Evolutionary conservation across 2,888 invertebrate species (phyloP), one percentile per base, ranked within the genome.

Genomic region (Nasonovia ribisnigri): DNA sequence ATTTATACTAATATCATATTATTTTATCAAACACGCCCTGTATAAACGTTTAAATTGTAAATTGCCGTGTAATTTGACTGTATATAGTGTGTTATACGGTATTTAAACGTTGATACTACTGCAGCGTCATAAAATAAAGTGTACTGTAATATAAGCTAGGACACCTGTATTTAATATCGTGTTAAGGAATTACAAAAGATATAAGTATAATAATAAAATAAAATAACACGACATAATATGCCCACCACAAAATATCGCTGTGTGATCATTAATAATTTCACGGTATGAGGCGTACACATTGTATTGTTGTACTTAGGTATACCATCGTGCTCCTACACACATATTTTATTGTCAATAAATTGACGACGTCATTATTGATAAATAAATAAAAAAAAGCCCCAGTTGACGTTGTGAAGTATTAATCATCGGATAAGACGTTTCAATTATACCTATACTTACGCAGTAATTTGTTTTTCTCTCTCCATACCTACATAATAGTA

Each of bases 191-290:
- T 77, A 36, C 36, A 57, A 57, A 57, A 57, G 26, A 26, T 57
- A 36, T 36, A 36, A 6, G 0, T 51, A 54, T 67, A 77, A 10
- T 77, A 77, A 36, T 36, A 77, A 77, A 77, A 77, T 77, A 77
- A 36, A 77, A 77, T 8, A 77, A 36, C 20, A 77, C 20, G 13
- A 67, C n/a, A 67, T n/a, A 16, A 77, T 36, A 77, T n/a, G 36
- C 36, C 57, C 20, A 54, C 20, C 57, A 57, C 57, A 26, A 26
- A n/a, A 77, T 29, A 60, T n/a, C n/a, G 6, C n/a, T 1, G 36
- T 36, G 77, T 77, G 77, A 77, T 77, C 77, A 77, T 77, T 77
- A 77, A 77, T 77, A 77, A 77, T 77, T 77, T 77, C 77, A 77
- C 6, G 36, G 36, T 36, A 36, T 36, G 20, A n/a, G n/a, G n/a